Percentiles rank a stretch among this genome's conserved stretches.
phyloP scores from a whole-genome alignment of 2,888 invertebrate species.

The Rotaria magnacalcarata region DNA sequence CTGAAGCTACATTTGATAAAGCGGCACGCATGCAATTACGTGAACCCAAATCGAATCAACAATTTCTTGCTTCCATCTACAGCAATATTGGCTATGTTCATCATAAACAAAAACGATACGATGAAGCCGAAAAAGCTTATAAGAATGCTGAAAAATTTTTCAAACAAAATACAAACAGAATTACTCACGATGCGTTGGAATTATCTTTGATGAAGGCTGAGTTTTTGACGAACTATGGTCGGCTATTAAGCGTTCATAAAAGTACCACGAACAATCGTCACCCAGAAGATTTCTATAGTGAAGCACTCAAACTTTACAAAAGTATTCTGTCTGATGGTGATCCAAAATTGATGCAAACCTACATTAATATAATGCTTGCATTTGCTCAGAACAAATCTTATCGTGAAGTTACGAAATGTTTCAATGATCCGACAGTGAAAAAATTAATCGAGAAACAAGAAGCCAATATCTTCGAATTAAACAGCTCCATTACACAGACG shows the following conservation, averaged over 20 bases:
- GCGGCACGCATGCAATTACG: background rate
- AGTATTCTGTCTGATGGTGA: background rate
- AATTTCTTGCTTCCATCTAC: background rate
- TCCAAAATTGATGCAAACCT: background rate
- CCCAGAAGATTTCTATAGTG: background rate
- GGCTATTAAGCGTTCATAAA: background rate
- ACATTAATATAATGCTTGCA: constrained; percentile 15
- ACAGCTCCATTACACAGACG: background rate
- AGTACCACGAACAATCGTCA: too few species aligned
- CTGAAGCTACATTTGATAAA: background rate
- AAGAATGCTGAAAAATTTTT: background rate
- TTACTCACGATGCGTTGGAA: background rate
- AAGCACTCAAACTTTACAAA: constrained; percentile 13
- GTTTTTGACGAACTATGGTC: background rate
- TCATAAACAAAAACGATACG: background rate
- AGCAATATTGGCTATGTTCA: background rate
- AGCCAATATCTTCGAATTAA: constrained; percentile 1
- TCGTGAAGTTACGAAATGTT: background rate
- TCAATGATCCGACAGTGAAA: background rate
- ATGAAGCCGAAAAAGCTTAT: background rate
- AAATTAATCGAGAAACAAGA: constrained; percentile 1
- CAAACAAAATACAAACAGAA: background rate
- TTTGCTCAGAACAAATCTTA: background rate
- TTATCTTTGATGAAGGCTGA: background rate
- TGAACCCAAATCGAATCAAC: background rate